Percentiles rank a stretch among this genome's conserved stretches.
Evolutionary conservation across 1,140 invertebrate genomes (phyloP).

Genomic region (Cepaea nemoralis): DNA sequence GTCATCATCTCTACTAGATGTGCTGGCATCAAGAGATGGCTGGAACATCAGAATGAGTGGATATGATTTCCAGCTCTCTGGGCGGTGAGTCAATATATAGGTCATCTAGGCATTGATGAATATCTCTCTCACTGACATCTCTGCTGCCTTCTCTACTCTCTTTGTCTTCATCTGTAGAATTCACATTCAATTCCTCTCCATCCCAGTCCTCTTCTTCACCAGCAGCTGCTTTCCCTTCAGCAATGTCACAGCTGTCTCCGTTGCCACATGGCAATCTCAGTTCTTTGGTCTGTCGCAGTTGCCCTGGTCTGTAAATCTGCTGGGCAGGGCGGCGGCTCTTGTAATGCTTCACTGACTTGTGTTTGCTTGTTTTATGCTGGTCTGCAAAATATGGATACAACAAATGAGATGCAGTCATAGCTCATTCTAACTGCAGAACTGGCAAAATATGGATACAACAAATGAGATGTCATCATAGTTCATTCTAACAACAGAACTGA

Average conservation of each 20-base stretch:
- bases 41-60: background rate
- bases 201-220: slow-evolving; percentile 52
- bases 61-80: slow-evolving; percentile 40
- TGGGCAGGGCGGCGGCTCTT: slow-evolving; percentile 49
- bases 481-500: too few species aligned
- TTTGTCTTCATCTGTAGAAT: slow-evolving; percentile 48
- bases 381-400: background rate
- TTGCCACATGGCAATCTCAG: slow-evolving; percentile 11
- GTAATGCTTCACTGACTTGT: slow-evolving; percentile 4
- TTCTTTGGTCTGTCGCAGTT: slow-evolving; percentile 39
- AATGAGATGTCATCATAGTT: too few species aligned
- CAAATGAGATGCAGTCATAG: too few species aligned
- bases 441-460: background rate
- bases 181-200: slow-evolving; percentile 31
- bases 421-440: too few species aligned
- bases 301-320: slow-evolving; percentile 57
- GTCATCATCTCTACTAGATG: background rate
- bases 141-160: slow-evolving; percentile 58
- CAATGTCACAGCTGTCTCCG: background rate
- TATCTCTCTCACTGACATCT: slow-evolving; percentile 38
- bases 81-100: slow-evolving; percentile 26
- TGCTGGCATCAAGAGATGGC: background rate
- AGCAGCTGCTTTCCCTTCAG: background rate
- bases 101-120: slow-evolving; percentile 19
- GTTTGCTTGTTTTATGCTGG: slow-evolving; percentile 21